Base-by-base conservation (phyloP, 2,888 invertebrate genomes). In the Aphidius colemani region DNA sequence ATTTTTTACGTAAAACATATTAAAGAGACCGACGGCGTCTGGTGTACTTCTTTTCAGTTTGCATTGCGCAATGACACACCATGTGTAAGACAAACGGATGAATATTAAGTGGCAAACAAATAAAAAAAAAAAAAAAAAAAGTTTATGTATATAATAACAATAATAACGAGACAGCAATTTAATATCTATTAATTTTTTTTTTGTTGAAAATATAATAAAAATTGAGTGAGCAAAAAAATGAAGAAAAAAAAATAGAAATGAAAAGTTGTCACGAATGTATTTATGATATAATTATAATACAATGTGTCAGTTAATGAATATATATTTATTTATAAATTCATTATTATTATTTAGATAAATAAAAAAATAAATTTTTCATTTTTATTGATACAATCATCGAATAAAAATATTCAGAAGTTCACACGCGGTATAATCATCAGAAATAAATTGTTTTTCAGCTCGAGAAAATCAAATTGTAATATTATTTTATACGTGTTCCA, bases 401-500 rank as follows among this genome's bases (percentile, higher is more conserved):
- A 30, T 30, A 30, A 69, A 69, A 64, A 69, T 67, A 64, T 67
- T 64, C 69, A 57, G 69, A 57, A 69, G 70, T 69, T 70, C 70
- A 65, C 70, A 70, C 70, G 70, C 13, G 49, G 60, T 56, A 51
- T 40, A 13, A 43, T 43, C 57, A 53, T 49, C 61, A 64, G 51
- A 41, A 45, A 61, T 51, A 61, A 53, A 53, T 60, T 61, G 50
- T 57, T 65, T 63, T 56, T 57, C 63, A 30, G 30, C 66, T 67
- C 67, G 64, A 67, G 68, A 78, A 75, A 78, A 80, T 80, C 75
- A 76, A 79, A 81, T 75, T 75, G 76, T 68, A 67, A 79, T 80
- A 80, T 80, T 76, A 81, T 79, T 79, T 75, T 77, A 81, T 81
- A 81, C 82, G 82, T 82, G 80, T 80, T 80, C 79, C 77, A 81